Conservation (phyloP, 1,140 invertebrate species). For the Gryllus bimaculatus region DNA sequence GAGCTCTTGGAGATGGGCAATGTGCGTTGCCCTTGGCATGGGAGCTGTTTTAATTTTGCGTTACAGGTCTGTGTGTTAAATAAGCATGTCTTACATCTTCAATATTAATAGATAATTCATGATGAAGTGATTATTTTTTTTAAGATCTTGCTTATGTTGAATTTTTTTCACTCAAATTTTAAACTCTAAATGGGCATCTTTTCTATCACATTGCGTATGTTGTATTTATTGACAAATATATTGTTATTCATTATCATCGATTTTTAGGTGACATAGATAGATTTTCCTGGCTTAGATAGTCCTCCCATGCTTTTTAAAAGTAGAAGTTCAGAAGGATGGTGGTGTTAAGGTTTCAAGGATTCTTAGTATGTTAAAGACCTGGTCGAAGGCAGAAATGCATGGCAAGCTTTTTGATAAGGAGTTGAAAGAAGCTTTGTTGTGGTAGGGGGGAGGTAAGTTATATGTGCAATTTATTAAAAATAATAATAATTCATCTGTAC, state of each 20-base stretch:
- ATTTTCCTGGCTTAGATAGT: conserved; percentile 83
- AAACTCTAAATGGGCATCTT: not conserved
- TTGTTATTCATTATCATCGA: too few relatives aligned
- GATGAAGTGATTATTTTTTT: conserved; percentile 10
- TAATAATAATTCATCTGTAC: not conserved
- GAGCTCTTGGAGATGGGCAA: conserved; percentile 73
- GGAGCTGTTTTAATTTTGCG: conserved; percentile 86
- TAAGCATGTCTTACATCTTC: not conserved
- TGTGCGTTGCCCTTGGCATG: conserved; percentile 91
- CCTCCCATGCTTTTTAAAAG: conserved; percentile 72
- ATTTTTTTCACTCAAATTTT: not conserved
- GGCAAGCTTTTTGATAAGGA: conserved; percentile 36
- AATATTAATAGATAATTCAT: not conserved
- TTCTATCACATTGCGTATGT: too few relatives aligned
- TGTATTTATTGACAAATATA: too few relatives aligned
- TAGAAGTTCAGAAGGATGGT: conserved; percentile 50
- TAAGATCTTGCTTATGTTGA: not conserved
- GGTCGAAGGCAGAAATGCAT: conserved; percentile 55
- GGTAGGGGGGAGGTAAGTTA: conserved; percentile 62
- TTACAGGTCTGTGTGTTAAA: conserved; percentile 46
- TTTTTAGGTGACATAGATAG: conserved; percentile 70
- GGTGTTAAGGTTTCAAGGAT: conserved; percentile 62
- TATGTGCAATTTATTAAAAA: not conserved
- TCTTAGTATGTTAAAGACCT: conserved; percentile 46
- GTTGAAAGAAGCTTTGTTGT: conserved; percentile 52